These are phyloP conservation scores for Cremastinae sp. DNA, from an alignment of 2,888 invertebrate genomes.

Conservation along the genomic window DNA sequence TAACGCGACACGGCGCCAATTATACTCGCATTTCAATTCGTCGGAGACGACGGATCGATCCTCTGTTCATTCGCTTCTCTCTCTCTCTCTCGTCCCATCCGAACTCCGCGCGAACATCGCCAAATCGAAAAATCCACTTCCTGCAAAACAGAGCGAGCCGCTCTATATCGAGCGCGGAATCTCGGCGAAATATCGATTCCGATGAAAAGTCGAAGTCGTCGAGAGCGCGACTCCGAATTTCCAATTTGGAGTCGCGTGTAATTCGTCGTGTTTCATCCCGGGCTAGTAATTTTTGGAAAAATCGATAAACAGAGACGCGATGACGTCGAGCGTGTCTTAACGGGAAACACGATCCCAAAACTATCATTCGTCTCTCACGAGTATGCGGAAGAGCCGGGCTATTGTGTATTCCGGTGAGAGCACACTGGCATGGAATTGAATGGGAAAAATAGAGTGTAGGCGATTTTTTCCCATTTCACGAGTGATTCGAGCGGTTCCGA, in stretches of 20 bases:
- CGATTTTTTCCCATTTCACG: conserved; percentile 59
- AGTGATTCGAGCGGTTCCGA: conserved; percentile 50
- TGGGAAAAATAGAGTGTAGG: conserved; percentile 54
- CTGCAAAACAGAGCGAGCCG: too few relatives aligned
- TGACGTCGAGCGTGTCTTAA: too few relatives aligned
- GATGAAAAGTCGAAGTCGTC: too few relatives aligned
- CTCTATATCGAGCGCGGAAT: too few relatives aligned
- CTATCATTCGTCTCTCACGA: not conserved
- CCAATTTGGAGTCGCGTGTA: too few relatives aligned
- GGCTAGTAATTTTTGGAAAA: too few relatives aligned
- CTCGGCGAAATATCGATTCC: too few relatives aligned
- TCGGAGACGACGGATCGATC: conserved; percentile 12
- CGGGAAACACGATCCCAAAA: not conserved
- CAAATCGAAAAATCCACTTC: too few relatives aligned
- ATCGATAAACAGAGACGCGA: too few relatives aligned
- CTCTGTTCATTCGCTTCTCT: not conserved
- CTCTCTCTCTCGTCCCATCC: not conserved
- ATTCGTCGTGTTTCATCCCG: too few relatives aligned
- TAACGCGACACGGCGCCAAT: conserved; percentile 63
- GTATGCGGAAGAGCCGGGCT: not conserved
- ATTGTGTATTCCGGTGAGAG: conserved; percentile 38
- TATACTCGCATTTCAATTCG: conserved; percentile 65
- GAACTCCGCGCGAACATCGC: too few relatives aligned
- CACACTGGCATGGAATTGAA: conserved; percentile 41
- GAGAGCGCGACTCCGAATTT: too few relatives aligned